Evolutionary conservation across 2,888 invertebrate genomes (phyloP), one percentile per base, ranked within the genome.

Genomic region (Drymonia ruficornis): DNA sequence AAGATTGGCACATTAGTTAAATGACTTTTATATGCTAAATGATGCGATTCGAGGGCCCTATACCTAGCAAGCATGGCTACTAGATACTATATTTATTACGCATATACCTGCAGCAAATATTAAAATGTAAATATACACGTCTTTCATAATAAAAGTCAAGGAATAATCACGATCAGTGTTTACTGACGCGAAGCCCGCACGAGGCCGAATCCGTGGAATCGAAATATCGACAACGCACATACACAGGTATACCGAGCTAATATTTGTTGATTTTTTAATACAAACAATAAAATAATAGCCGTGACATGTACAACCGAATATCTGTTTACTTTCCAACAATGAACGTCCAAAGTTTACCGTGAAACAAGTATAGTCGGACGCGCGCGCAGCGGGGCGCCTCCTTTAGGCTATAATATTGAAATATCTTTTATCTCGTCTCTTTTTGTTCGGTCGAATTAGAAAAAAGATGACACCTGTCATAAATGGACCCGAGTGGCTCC

Each of bases 381-480:
- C 74, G 74, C 53, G 74, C 86, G 62, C 87, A 56, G 80, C 84
- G 80, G 87, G 87, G 72, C 53, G 81, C 74, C 81, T 60, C 59
- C 72, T 80, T 81, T 72, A 80, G 72, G 67, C 78, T 76, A 13
- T 36, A 80, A 79, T 85, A 87, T 86, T 86, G 85, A 86, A 86
- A 83, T 83, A 83, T 86, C 81, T 84, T 81, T 81, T 82, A 80
- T 82, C 79, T 80, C 70, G 62, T 72, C 72, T 72, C 65, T 71
- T 77, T 80, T 79, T 80, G 73, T 72, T 64, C 65, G 55, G 68
- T 50, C 52, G 63, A 68, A 66, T 79, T 73, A 74, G 67, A 68
- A 79, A 85, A 83, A 85, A 78, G 58, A 45, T 85, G 86, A 87
- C 86, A 86, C 85, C 86, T 87, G 87, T 85, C 87, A 87, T 70